phyloP scores from a whole-genome alignment of 2,113 vertebrate genomes.

The Tretioscincus oriximinensis region DNA sequence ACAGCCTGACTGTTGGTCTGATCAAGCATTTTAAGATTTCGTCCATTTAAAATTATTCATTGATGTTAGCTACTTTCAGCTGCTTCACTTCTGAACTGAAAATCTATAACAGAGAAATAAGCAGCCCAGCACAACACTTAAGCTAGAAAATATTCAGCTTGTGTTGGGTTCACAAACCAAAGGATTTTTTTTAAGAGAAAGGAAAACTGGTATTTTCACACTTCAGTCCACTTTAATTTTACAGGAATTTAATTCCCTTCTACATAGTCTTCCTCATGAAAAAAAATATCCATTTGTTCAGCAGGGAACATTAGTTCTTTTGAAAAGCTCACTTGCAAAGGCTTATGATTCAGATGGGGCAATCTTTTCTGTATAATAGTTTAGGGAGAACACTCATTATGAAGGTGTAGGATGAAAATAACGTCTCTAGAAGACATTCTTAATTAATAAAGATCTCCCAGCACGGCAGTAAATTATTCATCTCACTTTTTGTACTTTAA shows the following conservation, averaged over 20 bases:
- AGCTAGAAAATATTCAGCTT: not conserved
- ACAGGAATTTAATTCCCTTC: not conserved
- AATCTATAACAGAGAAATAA: not conserved
- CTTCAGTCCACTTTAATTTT: not conserved
- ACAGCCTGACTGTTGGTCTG: too few relatives aligned
- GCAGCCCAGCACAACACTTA: conserved; percentile 16
- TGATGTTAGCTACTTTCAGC: not conserved
- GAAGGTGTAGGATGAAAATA: conserved; percentile 24
- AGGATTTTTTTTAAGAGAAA: not conserved
- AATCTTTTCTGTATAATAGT: conserved; percentile 13
- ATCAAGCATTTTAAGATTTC: too few relatives aligned
- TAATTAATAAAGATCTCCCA: conserved; percentile 39
- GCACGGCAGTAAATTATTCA: conserved; percentile 44
- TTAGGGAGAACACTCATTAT: conserved; percentile 30
- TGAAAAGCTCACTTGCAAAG: conserved; percentile 6
- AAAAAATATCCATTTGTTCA: not conserved
- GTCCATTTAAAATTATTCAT: too few relatives aligned
- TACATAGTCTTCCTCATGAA: not conserved
- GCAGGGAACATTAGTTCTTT: not conserved
- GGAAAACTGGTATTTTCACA: not conserved
- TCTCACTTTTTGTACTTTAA: conserved; percentile 34
- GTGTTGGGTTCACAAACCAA: not conserved
- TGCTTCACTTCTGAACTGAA: not conserved
- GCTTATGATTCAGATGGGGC: not conserved
- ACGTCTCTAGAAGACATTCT: conserved; percentile 20